Evolutionary conservation across 2,888 invertebrate species (phyloP).

Genomic region (Leptinotarsa juncta): DNA sequence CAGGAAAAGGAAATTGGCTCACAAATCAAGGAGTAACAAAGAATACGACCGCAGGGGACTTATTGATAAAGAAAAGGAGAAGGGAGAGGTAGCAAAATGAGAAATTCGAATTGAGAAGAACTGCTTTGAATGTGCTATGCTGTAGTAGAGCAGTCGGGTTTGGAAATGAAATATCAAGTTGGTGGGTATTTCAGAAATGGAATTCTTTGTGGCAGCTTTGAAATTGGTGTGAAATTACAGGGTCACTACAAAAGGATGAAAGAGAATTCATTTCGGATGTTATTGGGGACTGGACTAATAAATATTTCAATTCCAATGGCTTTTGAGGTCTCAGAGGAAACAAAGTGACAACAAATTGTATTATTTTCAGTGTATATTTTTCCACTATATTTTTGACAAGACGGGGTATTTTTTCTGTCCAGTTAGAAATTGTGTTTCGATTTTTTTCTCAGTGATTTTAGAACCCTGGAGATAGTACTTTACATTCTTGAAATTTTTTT

Average conservation of each 20-base stretch:
- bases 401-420: no score
- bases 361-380: no score
- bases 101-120: not conserved
- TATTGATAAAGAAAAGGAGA: not conserved
- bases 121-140: conserved; percentile 1
- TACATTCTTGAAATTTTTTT: no score
- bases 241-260: not conserved
- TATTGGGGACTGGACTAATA: not conserved
- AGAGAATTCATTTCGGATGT: not conserved
- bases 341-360: no score
- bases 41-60: conserved; percentile 1
- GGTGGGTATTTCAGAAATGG: not conserved
- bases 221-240: not conserved
- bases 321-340: no score
- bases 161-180: conserved; percentile 1
- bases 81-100: not conserved
- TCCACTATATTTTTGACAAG: no score
- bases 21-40: not conserved
- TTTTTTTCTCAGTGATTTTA: no score
- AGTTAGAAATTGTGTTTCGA: no score
- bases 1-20: not conserved
- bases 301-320: no score
- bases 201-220: not conserved
- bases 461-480: no score
- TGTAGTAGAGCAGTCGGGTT: not conserved